These are phyloP conservation scores for Drosophila pseudoananassae DNA, from an alignment of 1,140 invertebrate genomes.

Conservation along the genomic window DNA sequence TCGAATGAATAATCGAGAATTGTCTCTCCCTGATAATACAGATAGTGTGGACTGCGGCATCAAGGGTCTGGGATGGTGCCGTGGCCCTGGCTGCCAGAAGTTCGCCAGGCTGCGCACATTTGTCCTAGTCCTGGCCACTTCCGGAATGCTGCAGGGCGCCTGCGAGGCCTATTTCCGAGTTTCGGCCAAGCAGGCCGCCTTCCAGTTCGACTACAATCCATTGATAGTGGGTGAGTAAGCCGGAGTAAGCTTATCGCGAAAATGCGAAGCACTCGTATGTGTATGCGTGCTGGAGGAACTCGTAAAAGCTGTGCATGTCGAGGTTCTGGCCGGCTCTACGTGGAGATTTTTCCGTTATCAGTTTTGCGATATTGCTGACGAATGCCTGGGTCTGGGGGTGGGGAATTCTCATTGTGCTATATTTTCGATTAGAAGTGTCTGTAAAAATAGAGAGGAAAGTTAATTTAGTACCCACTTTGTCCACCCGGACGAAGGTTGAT, in stretches of 20 bases:
- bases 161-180: constrained; percentile 86
- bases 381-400: constrained; percentile 23
- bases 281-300: background rate
- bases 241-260: constrained; percentile 41
- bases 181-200: constrained; percentile 85
- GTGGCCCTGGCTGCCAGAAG: constrained; percentile 85
- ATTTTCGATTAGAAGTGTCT: background rate
- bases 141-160: constrained; percentile 86
- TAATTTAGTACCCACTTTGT: too few relatives aligned
- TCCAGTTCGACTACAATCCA: constrained; percentile 85
- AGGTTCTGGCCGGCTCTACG: constrained; percentile 55
- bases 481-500: too few relatives aligned
- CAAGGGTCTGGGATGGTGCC: constrained; percentile 85
- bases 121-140: constrained; percentile 84
- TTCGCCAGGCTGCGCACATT: constrained; percentile 86
- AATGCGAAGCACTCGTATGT: constrained; percentile 17
- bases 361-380: constrained; percentile 76
- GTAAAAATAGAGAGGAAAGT: background rate
- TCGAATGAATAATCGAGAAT: background rate
- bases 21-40: constrained; percentile 16
- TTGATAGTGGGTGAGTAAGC: constrained; percentile 84
- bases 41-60: constrained; percentile 88
- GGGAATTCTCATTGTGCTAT: constrained; percentile 8
- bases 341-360: constrained; percentile 59
- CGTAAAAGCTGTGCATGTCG: background rate